These are phyloP conservation scores for Chloebia gouldiae DNA, from an alignment of 2,113 vertebrate species.

Conservation along the genomic window DNA sequence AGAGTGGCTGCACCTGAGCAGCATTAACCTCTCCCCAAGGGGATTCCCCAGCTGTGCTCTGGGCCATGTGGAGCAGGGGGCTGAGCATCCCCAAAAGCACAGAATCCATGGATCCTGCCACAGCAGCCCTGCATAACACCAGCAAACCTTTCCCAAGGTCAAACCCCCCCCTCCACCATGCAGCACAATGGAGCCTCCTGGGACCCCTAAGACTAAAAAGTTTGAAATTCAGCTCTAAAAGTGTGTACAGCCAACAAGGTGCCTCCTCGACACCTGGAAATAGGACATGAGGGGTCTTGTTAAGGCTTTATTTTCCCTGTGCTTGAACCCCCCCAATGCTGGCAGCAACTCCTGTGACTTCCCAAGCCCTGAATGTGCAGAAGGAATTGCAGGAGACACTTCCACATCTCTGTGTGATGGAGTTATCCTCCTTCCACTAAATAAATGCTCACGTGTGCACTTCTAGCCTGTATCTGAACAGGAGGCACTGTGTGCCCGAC, in stretches of 20 bases:
- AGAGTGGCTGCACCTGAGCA: neutral
- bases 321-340: neutral
- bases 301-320: neutral
- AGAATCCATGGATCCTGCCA: neutral
- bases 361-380: accelerated
- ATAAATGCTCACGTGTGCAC: neutral
- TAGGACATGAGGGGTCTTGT: neutral
- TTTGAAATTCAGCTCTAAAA: slow-evolving; percentile 21
- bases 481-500: neutral
- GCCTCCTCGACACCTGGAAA: neutral
- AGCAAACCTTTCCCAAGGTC: slow-evolving; percentile 12
- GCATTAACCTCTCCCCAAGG: neutral
- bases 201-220: neutral
- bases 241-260: neutral
- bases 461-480: neutral
- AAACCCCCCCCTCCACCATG: neutral
- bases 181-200: neutral
- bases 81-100: neutral
- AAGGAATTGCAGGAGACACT: neutral
- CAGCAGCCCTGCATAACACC: neutral
- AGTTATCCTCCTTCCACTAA: slow-evolving; percentile 2
- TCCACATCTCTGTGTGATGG: neutral
- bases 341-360: neutral
- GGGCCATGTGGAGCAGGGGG: accelerated
- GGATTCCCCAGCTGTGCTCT: neutral